Conservation (phyloP, 2,888 invertebrate species). For the Volucella bombylans region DNA sequence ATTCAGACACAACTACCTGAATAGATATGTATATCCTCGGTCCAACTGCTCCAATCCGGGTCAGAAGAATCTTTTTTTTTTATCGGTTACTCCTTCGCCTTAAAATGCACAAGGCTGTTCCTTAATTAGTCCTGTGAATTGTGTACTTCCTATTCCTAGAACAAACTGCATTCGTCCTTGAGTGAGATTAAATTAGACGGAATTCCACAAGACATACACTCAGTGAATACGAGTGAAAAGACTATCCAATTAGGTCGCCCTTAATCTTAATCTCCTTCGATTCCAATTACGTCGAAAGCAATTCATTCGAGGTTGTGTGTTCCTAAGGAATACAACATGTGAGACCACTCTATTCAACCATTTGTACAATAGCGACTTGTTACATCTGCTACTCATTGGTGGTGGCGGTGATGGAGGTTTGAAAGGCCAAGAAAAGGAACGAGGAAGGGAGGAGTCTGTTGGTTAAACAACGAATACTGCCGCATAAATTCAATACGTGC, state of each 20-base stretch:
- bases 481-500: conserved; percentile 26
- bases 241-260: conserved; percentile 4
- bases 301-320: conserved; percentile 38
- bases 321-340: conserved; percentile 9
- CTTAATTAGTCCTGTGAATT: neutral
- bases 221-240: conserved; percentile 24
- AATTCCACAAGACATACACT: neutral
- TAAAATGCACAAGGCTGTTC: too few relatives aligned
- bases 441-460: too few relatives aligned
- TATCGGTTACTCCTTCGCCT: too few relatives aligned
- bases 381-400: conserved; percentile 46
- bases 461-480: neutral
- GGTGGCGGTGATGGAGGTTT: neutral
- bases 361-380: conserved; percentile 48
- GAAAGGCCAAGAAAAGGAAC: neutral
- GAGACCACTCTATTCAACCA: conserved; percentile 26
- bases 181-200: conserved; percentile 41
- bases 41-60: too few relatives aligned
- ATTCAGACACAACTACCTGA: too few relatives aligned
- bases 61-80: too few relatives aligned
- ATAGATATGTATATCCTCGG: too few relatives aligned
- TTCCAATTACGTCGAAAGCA: conserved; percentile 47
- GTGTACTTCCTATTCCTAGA: neutral
- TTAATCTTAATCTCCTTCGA: conserved; percentile 12
- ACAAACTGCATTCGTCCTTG: conserved; percentile 7